These are phyloP conservation scores for Steinernema feltiae DNA, from an alignment of 1,140 invertebrate species.

Conservation along the genomic window DNA sequence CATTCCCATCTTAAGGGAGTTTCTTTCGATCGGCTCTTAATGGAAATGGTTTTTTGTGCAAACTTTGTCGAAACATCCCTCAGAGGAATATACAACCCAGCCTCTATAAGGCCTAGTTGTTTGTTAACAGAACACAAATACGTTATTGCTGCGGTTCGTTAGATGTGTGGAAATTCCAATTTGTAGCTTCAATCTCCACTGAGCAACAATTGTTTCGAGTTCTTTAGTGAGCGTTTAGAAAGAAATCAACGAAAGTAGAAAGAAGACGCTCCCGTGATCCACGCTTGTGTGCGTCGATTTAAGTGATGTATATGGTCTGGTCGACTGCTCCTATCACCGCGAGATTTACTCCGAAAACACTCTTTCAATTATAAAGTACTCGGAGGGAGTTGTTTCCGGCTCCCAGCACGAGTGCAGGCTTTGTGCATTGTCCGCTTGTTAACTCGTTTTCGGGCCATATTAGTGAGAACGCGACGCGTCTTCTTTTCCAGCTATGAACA, in stretches of 20 bases:
- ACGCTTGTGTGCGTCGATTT: too few relatives aligned
- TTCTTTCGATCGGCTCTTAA: too few relatives aligned
- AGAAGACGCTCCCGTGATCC: too few relatives aligned
- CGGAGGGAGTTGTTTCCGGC: neutral
- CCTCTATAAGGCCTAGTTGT: too few relatives aligned
- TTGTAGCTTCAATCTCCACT: slow-evolving; percentile 2
- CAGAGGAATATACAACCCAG: too few relatives aligned
- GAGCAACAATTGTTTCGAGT: neutral
- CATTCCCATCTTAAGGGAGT: too few relatives aligned
- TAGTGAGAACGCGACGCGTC: neutral
- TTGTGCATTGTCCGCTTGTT: neutral
- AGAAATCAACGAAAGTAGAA: too few relatives aligned
- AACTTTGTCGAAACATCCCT: too few relatives aligned
- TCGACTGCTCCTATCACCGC: neutral
- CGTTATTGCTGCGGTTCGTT: neutral
- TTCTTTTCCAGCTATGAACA: neutral
- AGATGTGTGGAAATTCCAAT: neutral
- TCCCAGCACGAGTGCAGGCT: neutral
- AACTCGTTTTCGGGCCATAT: slow-evolving; percentile 4
- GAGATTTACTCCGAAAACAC: neutral
- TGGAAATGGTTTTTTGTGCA: too few relatives aligned
- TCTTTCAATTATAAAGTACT: neutral
- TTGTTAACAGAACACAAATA: neutral
- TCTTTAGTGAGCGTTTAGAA: too few relatives aligned
- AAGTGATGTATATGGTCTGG: neutral